phyloP scores from a whole-genome alignment of 1,140 invertebrate species.

The Ylistrum balloti region DNA sequence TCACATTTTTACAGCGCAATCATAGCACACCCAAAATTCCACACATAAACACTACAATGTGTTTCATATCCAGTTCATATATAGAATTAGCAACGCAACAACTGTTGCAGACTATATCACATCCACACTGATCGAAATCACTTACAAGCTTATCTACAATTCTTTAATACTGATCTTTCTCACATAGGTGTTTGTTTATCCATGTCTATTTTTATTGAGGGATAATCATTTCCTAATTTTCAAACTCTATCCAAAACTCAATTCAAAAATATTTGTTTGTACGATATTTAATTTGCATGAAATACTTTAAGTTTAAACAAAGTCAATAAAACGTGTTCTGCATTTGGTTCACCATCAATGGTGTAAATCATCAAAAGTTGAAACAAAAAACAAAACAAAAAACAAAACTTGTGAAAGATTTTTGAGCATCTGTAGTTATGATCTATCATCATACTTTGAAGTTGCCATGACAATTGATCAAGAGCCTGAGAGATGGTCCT shows the following conservation, averaged over 20 bases:
- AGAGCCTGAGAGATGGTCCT: not conserved
- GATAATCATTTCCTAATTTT: not conserved
- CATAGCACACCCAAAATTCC: not conserved
- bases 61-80: not conserved
- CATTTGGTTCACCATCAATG: not conserved
- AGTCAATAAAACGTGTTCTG: not conserved
- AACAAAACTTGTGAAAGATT: not conserved
- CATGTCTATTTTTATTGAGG: not conserved
- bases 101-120: not conserved
- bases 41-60: not conserved
- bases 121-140: not conserved
- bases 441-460: not conserved
- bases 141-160: not conserved
- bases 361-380: too few species aligned
- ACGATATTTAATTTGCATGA: too few species aligned
- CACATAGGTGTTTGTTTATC: not conserved
- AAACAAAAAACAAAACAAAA: not conserved
- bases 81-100: not conserved
- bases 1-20: not conserved
- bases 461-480: not conserved
- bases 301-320: not conserved
- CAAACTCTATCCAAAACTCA: not conserved
- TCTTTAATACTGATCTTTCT: conserved; percentile 19
- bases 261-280: too few species aligned
- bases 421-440: not conserved